Evolutionary conservation across 2,113 vertebrate genomes (phyloP).

Genomic region (Amblyornis subalaris): DNA sequence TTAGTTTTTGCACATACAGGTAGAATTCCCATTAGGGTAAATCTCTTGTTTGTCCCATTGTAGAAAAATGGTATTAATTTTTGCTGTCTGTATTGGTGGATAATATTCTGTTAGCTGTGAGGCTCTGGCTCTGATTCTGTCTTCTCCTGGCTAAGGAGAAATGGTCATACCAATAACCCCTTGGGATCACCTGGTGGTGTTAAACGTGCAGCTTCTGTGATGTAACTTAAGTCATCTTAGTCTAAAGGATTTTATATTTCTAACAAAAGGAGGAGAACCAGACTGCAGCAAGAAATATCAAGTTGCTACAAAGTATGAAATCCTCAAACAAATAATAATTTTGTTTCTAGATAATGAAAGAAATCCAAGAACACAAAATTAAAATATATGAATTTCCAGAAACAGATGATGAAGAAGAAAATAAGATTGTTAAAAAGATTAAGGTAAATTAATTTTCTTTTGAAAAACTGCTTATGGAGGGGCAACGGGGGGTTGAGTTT

Average conservation of each 20-base stretch:
- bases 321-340: background rate
- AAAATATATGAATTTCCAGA: constrained; percentile 99
- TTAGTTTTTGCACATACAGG: background rate
- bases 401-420: constrained; percentile 96
- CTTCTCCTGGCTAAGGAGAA: background rate
- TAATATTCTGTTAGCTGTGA: background rate
- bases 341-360: constrained; percentile 90
- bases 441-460: constrained; percentile 75
- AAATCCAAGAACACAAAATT: constrained; percentile 99
- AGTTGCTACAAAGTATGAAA: background rate
- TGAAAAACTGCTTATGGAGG: background rate
- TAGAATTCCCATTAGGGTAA: background rate
- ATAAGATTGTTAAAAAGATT: constrained; percentile 95
- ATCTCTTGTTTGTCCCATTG: background rate
- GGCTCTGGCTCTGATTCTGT: background rate
- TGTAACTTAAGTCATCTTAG: background rate
- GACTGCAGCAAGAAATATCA: background rate
- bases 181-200: background rate
- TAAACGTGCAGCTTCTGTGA: background rate
- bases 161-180: background rate
- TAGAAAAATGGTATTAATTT: background rate
- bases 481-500: accelerated
- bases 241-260: background rate
- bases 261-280: background rate
- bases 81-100: background rate